phyloP scores from a whole-genome alignment of 2,888 invertebrate species.

The Brassicogethes aeneus region DNA sequence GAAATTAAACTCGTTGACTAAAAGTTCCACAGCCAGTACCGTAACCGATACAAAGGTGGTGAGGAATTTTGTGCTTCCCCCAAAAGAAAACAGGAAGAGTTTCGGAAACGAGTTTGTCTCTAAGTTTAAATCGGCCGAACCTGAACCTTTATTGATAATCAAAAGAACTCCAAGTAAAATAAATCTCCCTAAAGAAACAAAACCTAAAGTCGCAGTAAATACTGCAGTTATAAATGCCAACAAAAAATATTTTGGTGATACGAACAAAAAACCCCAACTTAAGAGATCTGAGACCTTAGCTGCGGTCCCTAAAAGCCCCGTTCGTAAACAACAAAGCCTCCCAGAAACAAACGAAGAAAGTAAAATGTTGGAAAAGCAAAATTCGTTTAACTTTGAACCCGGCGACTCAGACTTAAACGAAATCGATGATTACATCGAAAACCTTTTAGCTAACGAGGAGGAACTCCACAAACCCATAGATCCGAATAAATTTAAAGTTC shows the following conservation, averaged over 20 bases:
- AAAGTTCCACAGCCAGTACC: conserved; percentile 25
- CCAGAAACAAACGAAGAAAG: conserved; percentile 26
- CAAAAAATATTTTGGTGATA: conserved; percentile 38
- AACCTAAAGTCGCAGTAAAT: conserved; percentile 37
- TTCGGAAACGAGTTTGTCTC: conserved; percentile 36
- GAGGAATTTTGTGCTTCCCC: conserved; percentile 32
- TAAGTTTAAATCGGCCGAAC: conserved; percentile 28
- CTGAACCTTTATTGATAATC: conserved; percentile 36
- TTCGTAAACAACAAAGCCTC: conserved; percentile 30
- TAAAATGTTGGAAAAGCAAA: conserved; percentile 13
- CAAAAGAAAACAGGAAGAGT: conserved; percentile 29
- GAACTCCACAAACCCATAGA: conserved; percentile 37
- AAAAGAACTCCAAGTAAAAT: conserved; percentile 40
- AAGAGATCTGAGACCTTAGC: conserved; percentile 23
- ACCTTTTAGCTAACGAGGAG: conserved; percentile 35
- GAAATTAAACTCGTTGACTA: conserved; percentile 17
- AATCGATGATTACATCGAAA: conserved; percentile 38
- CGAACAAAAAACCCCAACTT: conserved; percentile 5
- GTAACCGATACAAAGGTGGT: conserved; percentile 18
- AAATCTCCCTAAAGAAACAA: conserved; percentile 35
- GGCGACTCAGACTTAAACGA: conserved; percentile 35
- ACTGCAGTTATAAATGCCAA: conserved; percentile 28
- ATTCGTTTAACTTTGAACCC: conserved; percentile 38
- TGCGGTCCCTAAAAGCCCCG: conserved; percentile 12
- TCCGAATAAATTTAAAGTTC: conserved; percentile 21